phyloP scores from a whole-genome alignment of 1,140 invertebrate genomes.

The Leptoteleia sp. region DNA sequence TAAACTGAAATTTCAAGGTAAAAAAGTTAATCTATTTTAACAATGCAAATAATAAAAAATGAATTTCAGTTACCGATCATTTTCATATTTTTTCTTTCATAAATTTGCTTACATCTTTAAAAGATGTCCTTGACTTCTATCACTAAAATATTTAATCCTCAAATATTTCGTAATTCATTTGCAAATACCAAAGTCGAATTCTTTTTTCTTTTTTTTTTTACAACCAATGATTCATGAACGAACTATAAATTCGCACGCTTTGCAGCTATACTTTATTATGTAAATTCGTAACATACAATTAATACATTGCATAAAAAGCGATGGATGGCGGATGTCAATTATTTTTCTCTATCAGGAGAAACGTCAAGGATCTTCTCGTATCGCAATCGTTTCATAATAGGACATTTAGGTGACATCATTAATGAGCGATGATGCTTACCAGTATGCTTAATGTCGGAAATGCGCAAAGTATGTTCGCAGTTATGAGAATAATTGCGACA shows the following conservation, averaged over 20 bases:
- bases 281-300: slow-evolving; percentile 30
- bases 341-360: slow-evolving; percentile 49
- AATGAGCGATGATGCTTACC: slow-evolving; percentile 47
- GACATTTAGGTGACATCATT: slow-evolving; percentile 61
- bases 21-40: no score
- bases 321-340: slow-evolving; percentile 44
- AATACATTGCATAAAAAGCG: slow-evolving; percentile 39
- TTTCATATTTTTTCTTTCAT: no score
- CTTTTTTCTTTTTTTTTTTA: slow-evolving; percentile 18
- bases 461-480: slow-evolving; percentile 24
- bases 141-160: not conserved
- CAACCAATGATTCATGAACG: slow-evolving; percentile 4
- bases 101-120: no score
- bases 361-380: slow-evolving; percentile 57
- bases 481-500: slow-evolving; percentile 13
- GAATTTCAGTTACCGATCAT: no score
- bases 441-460: slow-evolving; percentile 47
- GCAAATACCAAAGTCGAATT: not conserved
- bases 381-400: slow-evolving; percentile 62
- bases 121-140: no score
- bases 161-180: not conserved
- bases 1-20: no score
- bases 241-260: slow-evolving; percentile 1
- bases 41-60: no score
- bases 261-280: slow-evolving; percentile 19